Evolutionary conservation across 2,797 vertebrate genomes (phyloP).

Genomic region (Esox masquinongy): DNA sequence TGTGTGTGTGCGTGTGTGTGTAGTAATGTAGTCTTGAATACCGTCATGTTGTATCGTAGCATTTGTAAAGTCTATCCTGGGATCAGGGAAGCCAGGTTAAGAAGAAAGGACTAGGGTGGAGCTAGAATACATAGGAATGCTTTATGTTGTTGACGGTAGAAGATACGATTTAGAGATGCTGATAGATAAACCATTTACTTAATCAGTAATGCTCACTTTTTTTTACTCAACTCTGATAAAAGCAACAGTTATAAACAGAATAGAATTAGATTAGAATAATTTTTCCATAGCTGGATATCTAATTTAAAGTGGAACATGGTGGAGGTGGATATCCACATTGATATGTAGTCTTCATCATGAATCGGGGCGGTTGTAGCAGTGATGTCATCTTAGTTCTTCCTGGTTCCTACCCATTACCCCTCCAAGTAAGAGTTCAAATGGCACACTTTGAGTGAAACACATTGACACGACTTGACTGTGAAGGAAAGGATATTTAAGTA

Average conservation of each 20-base stretch:
- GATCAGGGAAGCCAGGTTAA: not conserved
- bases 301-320: conserved; percentile 13
- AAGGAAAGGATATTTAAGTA: not conserved
- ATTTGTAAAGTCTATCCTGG: not conserved
- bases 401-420: not conserved
- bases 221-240: not conserved
- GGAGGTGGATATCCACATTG: conserved; percentile 16
- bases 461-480: not conserved
- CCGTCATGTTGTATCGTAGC: not conserved
- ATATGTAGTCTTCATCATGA: conserved; percentile 1
- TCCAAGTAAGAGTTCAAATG: not conserved
- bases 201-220: not conserved
- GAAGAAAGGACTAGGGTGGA: not conserved
- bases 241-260: not conserved
- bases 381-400: not conserved
- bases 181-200: not conserved
- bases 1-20: not conserved
- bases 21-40: not conserved
- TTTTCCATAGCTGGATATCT: conserved; percentile 15
- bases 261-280: not conserved
- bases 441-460: not conserved
- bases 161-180: not conserved
- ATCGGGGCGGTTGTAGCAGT: not conserved
- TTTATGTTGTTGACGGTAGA: not conserved
- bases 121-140: not conserved